These are phyloP conservation scores for Lypha dubia DNA, from an alignment of 2,888 invertebrate species.

Conservation along the genomic window DNA sequence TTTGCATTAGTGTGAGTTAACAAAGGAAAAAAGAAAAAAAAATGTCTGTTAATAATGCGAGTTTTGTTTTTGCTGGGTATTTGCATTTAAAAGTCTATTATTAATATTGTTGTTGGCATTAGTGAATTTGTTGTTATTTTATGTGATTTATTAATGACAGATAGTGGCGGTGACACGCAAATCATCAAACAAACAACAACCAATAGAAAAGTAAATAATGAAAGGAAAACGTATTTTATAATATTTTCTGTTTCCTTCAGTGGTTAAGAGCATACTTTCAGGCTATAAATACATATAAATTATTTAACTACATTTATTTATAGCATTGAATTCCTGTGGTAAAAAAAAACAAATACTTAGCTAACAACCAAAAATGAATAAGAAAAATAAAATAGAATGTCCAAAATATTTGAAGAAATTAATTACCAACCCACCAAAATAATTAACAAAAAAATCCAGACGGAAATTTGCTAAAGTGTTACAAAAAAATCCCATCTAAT, in stretches of 20 bases:
- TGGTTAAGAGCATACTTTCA: conserved; percentile 52
- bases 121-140: conserved; percentile 49
- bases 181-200: conserved; percentile 5
- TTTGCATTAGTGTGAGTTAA: conserved; percentile 42
- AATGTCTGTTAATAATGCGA: conserved; percentile 23
- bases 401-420: conserved; percentile 38
- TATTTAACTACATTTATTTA: conserved; percentile 36
- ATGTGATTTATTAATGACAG: conserved; percentile 65
- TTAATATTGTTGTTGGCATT: conserved; percentile 12
- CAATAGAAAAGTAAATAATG: background rate
- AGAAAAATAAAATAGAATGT: conserved; percentile 23
- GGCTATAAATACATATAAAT: conserved; percentile 57
- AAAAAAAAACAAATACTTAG: background rate
- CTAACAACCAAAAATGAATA: background rate
- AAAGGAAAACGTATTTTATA: conserved; percentile 26
- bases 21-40: too few relatives aligned
- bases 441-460: background rate
- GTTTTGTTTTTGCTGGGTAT: conserved; percentile 10
- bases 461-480: background rate
- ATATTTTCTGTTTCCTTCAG: background rate
- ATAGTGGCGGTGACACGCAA: conserved; percentile 68
- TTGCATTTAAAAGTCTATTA: conserved; percentile 23
- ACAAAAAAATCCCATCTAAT: background rate
- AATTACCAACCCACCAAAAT: conserved; percentile 30
- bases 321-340: conserved; percentile 55